phyloP scores from a whole-genome alignment of 2,113 vertebrate species.

The Clarias macrocephalus region DNA sequence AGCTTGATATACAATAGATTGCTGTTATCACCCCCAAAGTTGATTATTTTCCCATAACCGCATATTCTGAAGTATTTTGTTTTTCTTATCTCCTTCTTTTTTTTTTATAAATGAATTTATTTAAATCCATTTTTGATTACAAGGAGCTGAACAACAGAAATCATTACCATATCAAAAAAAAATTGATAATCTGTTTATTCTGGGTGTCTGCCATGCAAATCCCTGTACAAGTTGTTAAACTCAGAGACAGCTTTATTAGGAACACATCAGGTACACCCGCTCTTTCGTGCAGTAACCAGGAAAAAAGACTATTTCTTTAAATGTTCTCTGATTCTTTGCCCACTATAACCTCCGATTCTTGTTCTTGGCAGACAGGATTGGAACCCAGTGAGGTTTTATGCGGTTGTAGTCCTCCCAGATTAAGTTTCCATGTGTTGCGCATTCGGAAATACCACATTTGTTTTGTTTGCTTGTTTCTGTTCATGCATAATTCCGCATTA shows the following conservation, averaged over 20 bases:
- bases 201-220: background rate
- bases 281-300: background rate
- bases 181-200: background rate
- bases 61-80: background rate
- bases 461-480: background rate
- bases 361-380: background rate
- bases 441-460: background rate
- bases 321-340: background rate
- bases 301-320: background rate
- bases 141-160: background rate
- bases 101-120: no score
- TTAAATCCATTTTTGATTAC: no score
- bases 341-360: background rate
- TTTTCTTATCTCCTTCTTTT: background rate
- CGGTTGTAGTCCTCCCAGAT: background rate
- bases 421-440: background rate
- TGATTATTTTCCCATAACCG: background rate
- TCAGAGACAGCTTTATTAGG: background rate
- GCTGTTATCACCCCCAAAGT: no score
- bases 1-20: background rate
- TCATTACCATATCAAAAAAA: background rate
- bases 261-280: background rate
- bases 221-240: background rate
- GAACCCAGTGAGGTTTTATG: background rate
- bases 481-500: background rate